Conservation (phyloP, 1,140 invertebrate species). For the Philopotamus ludificatus region DNA sequence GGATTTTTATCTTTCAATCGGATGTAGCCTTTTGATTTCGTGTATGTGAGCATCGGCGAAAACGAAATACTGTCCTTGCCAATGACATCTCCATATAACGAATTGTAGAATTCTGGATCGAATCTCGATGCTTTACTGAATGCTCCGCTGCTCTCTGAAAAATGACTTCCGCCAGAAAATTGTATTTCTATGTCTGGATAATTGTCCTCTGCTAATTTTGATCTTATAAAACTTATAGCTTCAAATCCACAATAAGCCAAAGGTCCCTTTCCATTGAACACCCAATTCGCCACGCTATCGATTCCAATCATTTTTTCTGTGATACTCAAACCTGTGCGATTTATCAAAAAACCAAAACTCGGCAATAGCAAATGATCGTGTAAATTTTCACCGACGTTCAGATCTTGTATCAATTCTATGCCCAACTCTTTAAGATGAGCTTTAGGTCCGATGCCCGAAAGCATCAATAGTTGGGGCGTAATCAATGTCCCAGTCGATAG, state of each 20-base stretch:
- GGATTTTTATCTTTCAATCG: slow-evolving; percentile 70
- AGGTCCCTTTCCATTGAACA: slow-evolving; percentile 55
- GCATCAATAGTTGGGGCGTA: slow-evolving; percentile 77
- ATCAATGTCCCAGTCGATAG: slow-evolving; percentile 75
- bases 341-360: slow-evolving; percentile 61
- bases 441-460: slow-evolving; percentile 75
- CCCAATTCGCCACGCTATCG: slow-evolving; percentile 50
- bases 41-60: slow-evolving; percentile 71
- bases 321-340: slow-evolving; percentile 51
- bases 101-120: slow-evolving; percentile 60
- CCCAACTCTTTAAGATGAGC: slow-evolving; percentile 63
- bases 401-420: slow-evolving; percentile 64
- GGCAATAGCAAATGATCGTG: slow-evolving; percentile 74
- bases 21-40: slow-evolving; percentile 70
- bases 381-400: slow-evolving; percentile 68
- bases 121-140: slow-evolving; percentile 65
- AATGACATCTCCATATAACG: slow-evolving; percentile 59
- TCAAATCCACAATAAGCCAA: slow-evolving; percentile 61
- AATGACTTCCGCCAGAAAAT: slow-evolving; percentile 55
- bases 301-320: slow-evolving; percentile 52
- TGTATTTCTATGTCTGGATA: slow-evolving; percentile 66
- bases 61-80: slow-evolving; percentile 64
- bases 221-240: slow-evolving; percentile 64
- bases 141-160: slow-evolving; percentile 72
- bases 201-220: slow-evolving; percentile 56